Percentiles rank a stretch among this genome's conserved stretches.
These are phyloP conservation scores for Eilema sororculum DNA, from an alignment of 2,888 invertebrate genomes.

Conservation along the genomic window DNA sequence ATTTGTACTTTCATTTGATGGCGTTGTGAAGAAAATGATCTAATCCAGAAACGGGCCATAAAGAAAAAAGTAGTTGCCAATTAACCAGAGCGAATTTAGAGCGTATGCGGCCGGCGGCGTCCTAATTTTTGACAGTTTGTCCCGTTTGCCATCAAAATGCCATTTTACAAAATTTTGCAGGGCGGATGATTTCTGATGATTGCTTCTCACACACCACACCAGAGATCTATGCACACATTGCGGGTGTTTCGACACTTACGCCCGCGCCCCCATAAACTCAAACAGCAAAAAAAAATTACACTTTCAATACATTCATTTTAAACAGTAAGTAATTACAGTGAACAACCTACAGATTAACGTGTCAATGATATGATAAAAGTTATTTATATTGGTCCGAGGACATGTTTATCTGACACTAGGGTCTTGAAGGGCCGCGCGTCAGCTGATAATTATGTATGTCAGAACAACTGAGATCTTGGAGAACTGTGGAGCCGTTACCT, in stretches of 20 bases:
- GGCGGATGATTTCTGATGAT: neutral
- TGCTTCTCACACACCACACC: too few relatives aligned
- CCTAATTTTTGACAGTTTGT: neutral
- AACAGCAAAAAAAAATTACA: neutral
- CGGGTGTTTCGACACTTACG: too few relatives aligned
- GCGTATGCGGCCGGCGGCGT: too few relatives aligned
- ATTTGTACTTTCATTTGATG: too few relatives aligned
- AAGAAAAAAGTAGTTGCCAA: too few relatives aligned
- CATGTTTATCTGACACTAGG: conserved; percentile 69
- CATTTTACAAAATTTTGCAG: neutral
- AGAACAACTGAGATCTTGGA: conserved; percentile 42
- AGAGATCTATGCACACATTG: neutral
- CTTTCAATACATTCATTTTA: neutral
- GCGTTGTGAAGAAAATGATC: too few relatives aligned
- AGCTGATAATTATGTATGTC: conserved; percentile 52
- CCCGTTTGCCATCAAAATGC: neutral
- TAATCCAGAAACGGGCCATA: too few relatives aligned
- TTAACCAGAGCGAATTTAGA: too few relatives aligned
- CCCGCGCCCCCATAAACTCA: neutral
- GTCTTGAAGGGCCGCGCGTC: conserved; percentile 65
- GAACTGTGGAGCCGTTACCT: conserved; percentile 31
- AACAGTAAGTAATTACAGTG: neutral
- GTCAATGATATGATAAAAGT: conserved; percentile 69
- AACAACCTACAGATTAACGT: conserved; percentile 57
- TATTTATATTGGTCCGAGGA: conserved; percentile 69